Base-by-base conservation (phyloP, 2,888 invertebrate species). In the Tryphoninae sp. region DNA sequence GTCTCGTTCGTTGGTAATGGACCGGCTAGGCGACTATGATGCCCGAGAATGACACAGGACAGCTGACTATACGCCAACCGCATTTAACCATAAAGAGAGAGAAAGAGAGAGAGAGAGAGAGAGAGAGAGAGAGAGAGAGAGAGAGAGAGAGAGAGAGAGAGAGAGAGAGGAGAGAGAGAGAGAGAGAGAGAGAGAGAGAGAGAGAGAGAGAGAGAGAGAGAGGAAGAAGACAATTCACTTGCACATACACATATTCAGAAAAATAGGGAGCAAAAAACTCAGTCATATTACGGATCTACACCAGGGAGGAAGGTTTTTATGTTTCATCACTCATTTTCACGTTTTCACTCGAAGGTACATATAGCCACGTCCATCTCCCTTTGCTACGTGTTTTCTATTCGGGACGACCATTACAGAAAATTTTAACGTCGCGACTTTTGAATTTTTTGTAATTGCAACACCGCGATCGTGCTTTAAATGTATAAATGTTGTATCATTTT, bases 1-100 rank as follows among this genome's bases (percentile, higher is more conserved):
- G 84, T 85, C 84, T 86, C 85, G 87, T 86, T 87, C 84, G 85
- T 83, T 84, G 86, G 87, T 88, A 89, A 89, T 87, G 86, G 86
- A 86, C 85, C 45, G 65, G 19, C 86, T 84, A 83, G 85, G 79
- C 76, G 76, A 81, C 65, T 69, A 59, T 62, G 61, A 65, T 65
- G 67, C 71, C 74, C 73, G 45, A 45, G 45, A 13, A 45, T 13
- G 45, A 45, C 45, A 45, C 11, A 67, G 61, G 49, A 68, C 33
- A 33, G 33, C 33, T 33, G 55, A 42, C 26, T 62, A 75, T 53
- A 58, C 59, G 65, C 22, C 19, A 42, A 19, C 8, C 45, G 42
- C 9, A 23, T 75, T 19, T 51, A 58, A 69, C 55, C 45, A 45
- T 58, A 64, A 62, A 42, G 45, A 26, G 40, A 62, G 23, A 19